Conservation (phyloP, 2,113 vertebrate genomes). For the Anguilla japonica region DNA sequence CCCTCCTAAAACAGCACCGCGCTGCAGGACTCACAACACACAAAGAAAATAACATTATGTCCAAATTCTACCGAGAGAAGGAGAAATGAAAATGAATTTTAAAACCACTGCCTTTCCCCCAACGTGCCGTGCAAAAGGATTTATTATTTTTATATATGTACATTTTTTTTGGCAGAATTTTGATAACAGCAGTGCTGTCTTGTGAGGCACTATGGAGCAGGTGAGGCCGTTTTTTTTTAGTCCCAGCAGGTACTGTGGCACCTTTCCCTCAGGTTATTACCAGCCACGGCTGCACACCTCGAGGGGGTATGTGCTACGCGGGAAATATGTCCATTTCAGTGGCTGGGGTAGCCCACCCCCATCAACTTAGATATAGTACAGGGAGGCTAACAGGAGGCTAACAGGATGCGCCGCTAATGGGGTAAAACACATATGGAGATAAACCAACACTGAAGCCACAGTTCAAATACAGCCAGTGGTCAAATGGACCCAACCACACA, state of each 20-base stretch:
- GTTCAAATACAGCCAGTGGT: too few relatives aligned
- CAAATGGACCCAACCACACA: too few relatives aligned
- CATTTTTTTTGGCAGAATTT: not conserved
- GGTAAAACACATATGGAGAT: not conserved
- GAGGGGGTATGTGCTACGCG: not conserved
- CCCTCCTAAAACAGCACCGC: slow-evolving; percentile 1
- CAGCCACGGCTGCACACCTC: not conserved
- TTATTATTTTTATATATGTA: not conserved
- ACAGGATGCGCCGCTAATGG: not conserved
- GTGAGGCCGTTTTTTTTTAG: not conserved
- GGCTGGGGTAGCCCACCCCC: not conserved
- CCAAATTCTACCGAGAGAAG: slow-evolving; percentile 4
- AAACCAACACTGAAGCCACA: not conserved
- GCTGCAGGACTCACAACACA: not conserved
- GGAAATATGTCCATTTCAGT: not conserved
- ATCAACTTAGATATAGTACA: too few relatives aligned
- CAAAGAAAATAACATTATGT: slow-evolving; percentile 3
- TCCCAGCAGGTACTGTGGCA: not conserved
- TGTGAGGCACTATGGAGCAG: not conserved
- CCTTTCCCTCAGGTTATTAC: not conserved
- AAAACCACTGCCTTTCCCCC: not conserved
- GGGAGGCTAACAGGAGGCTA: too few relatives aligned
- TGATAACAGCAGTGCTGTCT: not conserved
- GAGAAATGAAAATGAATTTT: not conserved
- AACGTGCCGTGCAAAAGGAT: not conserved